Conservation (phyloP, 2,113 vertebrate genomes). For the Tachuris rubrigastra region DNA sequence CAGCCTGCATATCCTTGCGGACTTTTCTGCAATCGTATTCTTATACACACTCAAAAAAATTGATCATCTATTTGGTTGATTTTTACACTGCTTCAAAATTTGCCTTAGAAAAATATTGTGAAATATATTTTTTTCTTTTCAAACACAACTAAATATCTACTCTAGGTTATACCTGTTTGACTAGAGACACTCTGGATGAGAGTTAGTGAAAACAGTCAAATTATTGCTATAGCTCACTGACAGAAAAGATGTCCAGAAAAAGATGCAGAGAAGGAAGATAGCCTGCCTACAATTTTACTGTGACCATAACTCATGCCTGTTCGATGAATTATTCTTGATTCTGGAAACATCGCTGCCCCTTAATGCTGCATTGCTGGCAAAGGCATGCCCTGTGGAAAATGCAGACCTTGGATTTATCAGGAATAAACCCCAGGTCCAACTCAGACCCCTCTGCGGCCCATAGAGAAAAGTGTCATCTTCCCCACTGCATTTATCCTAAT, state of each 20-base stretch:
- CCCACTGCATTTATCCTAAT: background rate
- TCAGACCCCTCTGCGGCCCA: accelerated
- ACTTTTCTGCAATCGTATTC: background rate
- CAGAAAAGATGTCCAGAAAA: background rate
- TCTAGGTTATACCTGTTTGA: background rate
- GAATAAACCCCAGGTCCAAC: background rate
- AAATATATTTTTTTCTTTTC: background rate
- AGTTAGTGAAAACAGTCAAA: background rate
- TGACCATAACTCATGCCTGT: accelerated
- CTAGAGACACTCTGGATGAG: background rate
- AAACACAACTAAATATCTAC: background rate
- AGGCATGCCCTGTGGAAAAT: background rate
- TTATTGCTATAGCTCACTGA: background rate
- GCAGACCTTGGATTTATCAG: background rate
- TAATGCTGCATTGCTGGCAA: background rate
- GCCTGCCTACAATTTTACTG: background rate
- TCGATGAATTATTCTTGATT: background rate
- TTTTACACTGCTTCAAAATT: background rate
- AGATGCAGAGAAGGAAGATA: background rate
- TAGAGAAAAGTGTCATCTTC: background rate
- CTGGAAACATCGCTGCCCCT: background rate
- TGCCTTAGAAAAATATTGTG: background rate
- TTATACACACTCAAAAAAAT: background rate
- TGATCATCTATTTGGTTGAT: background rate
- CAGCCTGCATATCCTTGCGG: background rate